These are phyloP conservation scores for Phycodurus eques DNA, from an alignment of 2,113 vertebrate genomes.

Conservation along the genomic window DNA sequence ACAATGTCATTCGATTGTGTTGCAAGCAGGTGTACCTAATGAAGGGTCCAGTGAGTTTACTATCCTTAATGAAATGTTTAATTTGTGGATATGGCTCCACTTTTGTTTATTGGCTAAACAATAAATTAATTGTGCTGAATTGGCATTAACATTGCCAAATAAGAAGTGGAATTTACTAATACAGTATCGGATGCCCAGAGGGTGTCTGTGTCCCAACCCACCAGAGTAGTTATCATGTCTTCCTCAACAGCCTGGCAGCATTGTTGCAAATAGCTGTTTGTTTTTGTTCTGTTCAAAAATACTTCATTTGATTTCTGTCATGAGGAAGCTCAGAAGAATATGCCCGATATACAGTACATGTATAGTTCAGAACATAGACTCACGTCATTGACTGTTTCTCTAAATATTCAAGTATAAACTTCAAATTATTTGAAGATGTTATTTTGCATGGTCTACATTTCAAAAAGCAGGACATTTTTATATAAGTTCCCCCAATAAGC, in stretches of 20 bases:
- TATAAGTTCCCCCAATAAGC: background rate
- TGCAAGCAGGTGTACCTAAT: background rate
- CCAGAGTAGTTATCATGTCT: conserved; percentile 65
- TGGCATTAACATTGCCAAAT: conserved; percentile 70
- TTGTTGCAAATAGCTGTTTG: conserved; percentile 50
- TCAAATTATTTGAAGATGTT: conserved; percentile 49
- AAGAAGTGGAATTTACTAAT: conserved; percentile 67
- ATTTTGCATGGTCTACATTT: conserved; percentile 7
- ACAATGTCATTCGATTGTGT: background rate
- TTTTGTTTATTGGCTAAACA: conserved; percentile 1
- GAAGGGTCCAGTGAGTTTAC: background rate
- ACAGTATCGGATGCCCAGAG: conserved; percentile 37
- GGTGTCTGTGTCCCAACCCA: conserved; percentile 62
- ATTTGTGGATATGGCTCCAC: background rate
- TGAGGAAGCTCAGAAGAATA: conserved; percentile 36
- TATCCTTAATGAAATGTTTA: background rate
- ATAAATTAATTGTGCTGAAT: conserved; percentile 62
- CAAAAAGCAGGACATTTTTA: background rate
- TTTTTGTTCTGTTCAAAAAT: conserved; percentile 53
- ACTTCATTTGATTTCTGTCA: conserved; percentile 52
- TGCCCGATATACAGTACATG: conserved; percentile 18
- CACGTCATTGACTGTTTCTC: conserved; percentile 23
- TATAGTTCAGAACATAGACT: background rate
- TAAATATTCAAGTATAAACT: conserved; percentile 50
- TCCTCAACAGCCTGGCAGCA: conserved; percentile 56